These are phyloP conservation scores for Atopsyche davidsoni DNA, from an alignment of 1,140 invertebrate genomes.

Conservation along the genomic window DNA sequence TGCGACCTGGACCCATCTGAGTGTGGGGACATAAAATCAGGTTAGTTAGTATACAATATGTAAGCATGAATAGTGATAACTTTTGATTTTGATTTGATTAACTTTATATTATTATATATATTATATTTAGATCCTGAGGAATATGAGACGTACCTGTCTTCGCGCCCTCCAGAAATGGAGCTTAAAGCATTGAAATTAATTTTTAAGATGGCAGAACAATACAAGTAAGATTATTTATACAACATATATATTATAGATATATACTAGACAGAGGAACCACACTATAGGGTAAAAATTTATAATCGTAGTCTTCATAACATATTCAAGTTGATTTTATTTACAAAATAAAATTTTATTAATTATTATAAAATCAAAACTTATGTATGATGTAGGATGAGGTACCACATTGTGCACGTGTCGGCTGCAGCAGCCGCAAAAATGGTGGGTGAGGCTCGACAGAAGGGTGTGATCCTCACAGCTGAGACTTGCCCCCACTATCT, in stretches of 20 bases:
- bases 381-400: constrained; percentile 49
- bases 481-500: constrained; percentile 73
- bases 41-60: no score
- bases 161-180: constrained; percentile 62
- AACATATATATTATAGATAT: no score
- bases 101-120: constrained; percentile 9
- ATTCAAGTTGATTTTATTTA: no score
- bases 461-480: constrained; percentile 51
- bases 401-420: constrained; percentile 70
- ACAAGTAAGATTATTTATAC: no score
- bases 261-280: no score
- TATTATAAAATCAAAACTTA: constrained; percentile 8
- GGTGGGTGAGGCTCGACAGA: constrained; percentile 40
- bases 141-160: constrained; percentile 59
- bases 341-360: constrained; percentile 3
- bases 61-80: no score
- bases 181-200: constrained; percentile 56
- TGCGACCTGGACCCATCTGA: constrained; percentile 34
- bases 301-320: no score
- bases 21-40: not conserved
- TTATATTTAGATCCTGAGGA: constrained; percentile 45
- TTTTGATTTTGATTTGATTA: constrained; percentile 1
- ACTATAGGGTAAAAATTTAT: no score
- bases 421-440: constrained; percentile 51
- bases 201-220: constrained; percentile 48